phyloP scores from a whole-genome alignment of 1,140 invertebrate genomes.

The Carposina sasakii region DNA sequence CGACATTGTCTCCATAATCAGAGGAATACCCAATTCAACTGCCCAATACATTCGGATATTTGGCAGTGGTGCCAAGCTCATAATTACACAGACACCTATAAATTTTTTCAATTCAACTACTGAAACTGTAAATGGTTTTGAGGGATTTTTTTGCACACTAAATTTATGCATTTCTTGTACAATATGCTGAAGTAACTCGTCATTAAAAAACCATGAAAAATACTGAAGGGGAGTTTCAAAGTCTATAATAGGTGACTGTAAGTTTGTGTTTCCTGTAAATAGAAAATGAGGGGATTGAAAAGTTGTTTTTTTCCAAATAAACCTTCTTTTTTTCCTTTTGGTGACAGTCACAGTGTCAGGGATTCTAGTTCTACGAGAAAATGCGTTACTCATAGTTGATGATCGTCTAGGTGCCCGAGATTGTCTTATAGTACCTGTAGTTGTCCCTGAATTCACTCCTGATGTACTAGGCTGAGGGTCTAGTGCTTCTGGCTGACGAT shows the following conservation, averaged over 20 bases:
- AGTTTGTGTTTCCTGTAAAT: conserved; percentile 7
- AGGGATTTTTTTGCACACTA: conserved; percentile 19
- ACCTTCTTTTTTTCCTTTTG: conserved; percentile 17
- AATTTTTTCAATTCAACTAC: conserved; percentile 15
- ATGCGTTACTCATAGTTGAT: conserved; percentile 1
- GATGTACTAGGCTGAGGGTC: conserved; percentile 15
- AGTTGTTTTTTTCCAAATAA: conserved; percentile 28
- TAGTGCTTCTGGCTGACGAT: conserved; percentile 2
- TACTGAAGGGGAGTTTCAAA: conserved; percentile 26
- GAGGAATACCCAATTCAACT: conserved; percentile 24
- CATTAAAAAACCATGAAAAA: conserved; percentile 26
- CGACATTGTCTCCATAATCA: conserved; percentile 31
- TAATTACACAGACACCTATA: conserved; percentile 28
- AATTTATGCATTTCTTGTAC: conserved; percentile 15
- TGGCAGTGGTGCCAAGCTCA: conserved; percentile 29
- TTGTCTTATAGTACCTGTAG: conserved; percentile 12
- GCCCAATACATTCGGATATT: conserved; percentile 33
- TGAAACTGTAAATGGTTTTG: conserved; percentile 25
- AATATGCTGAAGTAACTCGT: conserved; percentile 4
- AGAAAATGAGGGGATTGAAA: conserved; percentile 21
- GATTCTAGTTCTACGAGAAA: conserved; percentile 7
- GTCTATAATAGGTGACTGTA: conserved; percentile 11
- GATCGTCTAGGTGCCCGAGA: conserved; percentile 12
- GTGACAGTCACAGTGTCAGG: conserved; percentile 5
- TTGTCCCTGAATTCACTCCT: conserved; percentile 13